A percentile compares a stretch with the other conserved stretches of the same genome.
Conservation (phyloP, 2,797 vertebrate species). For the Lepilemur septentrionalis region DNA sequence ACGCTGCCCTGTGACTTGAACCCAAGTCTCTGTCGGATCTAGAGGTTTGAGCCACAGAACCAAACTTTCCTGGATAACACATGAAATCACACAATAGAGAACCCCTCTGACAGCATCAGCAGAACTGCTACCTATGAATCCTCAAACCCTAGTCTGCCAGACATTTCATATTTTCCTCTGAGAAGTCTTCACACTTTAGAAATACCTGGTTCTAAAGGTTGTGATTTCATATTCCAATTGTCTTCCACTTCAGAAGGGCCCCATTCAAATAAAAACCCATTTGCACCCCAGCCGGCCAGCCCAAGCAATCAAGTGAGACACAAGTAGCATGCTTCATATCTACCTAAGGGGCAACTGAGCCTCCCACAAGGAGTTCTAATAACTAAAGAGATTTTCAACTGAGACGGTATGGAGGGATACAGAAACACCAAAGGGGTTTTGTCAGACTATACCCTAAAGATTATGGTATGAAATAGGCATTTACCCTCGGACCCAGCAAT, state of each 20-base stretch:
- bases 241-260: not conserved
- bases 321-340: not conserved
- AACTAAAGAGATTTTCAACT: not conserved
- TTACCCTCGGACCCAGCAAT: not conserved
- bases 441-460: not conserved
- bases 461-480: not conserved
- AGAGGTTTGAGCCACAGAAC: not conserved
- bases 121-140: not conserved
- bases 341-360: not conserved
- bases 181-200: not conserved
- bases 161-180: not conserved
- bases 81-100: not conserved
- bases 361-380: not conserved
- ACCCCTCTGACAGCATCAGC: not conserved
- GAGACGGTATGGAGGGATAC: not conserved
- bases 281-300: not conserved
- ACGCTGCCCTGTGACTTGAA: not conserved
- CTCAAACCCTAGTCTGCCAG: not conserved
- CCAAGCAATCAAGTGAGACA: slow-evolving; percentile 6
- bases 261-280: not conserved
- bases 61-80: not conserved
- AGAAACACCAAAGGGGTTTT: not conserved
- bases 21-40: not conserved
- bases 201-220: not conserved
- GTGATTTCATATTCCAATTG: not conserved